Evolutionary conservation across 2,797 vertebrate genomes (phyloP).

Genomic region (Eleutherodactylus coqui): DNA sequence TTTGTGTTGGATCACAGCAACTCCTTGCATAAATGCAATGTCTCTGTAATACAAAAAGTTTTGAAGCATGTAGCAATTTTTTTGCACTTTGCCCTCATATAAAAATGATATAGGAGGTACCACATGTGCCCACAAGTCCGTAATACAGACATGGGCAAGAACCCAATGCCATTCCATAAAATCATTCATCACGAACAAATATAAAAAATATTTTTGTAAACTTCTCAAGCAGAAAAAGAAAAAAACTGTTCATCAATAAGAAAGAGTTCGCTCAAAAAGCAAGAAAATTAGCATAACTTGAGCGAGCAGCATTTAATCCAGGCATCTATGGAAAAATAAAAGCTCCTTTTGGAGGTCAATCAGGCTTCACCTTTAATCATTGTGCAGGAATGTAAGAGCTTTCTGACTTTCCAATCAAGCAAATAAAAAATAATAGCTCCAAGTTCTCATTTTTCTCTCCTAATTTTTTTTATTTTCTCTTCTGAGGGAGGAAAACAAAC

Average conservation of each 20-base stretch:
- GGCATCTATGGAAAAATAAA: constrained; percentile 11
- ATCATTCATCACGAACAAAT: too few relatives aligned
- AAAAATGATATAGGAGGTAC: too few relatives aligned
- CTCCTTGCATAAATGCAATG: too few relatives aligned
- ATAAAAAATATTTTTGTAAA: too few relatives aligned
- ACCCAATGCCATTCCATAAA: too few relatives aligned
- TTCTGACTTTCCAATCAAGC: constrained; percentile 45
- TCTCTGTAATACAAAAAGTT: too few relatives aligned
- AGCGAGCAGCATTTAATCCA: neutral
- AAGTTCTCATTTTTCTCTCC: constrained; percentile 52
- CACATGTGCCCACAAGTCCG: too few relatives aligned
- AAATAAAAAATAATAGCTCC: constrained; percentile 45
- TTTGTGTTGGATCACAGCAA: too few relatives aligned
- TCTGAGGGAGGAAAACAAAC: constrained; percentile 36
- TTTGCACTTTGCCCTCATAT: too few relatives aligned
- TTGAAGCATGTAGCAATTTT: too few relatives aligned
- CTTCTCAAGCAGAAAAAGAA: too few relatives aligned
- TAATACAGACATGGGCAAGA: too few relatives aligned
- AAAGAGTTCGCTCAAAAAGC: neutral
- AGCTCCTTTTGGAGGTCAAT: neutral
- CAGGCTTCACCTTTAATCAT: constrained; percentile 46
- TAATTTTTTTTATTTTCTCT: constrained; percentile 8
- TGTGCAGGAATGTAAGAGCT: neutral
- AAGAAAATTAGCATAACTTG: neutral
- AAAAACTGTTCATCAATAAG: neutral